Evolutionary conservation across 2,888 invertebrate genomes (phyloP).

Genomic region (Cartodere bifasciata): DNA sequence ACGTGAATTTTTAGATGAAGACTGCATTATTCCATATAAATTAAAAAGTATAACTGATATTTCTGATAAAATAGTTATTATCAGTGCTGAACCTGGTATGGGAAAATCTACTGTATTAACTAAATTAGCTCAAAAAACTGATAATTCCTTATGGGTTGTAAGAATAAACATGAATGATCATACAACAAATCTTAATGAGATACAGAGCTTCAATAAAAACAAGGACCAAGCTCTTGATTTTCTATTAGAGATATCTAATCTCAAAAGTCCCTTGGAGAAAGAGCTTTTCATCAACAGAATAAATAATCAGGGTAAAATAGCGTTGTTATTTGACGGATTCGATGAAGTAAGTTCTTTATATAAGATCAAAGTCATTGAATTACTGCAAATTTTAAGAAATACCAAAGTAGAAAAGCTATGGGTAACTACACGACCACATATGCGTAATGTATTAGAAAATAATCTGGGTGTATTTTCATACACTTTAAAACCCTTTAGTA

Average conservation of each 20-base stretch:
- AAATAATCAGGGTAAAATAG: neutral
- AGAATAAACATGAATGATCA: slow-evolving; percentile 1
- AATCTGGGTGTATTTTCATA: neutral
- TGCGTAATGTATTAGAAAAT: neutral
- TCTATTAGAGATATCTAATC: too few species aligned
- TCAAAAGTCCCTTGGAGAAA: slow-evolving; percentile 1
- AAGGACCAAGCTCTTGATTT: too few species aligned
- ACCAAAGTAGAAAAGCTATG: slow-evolving; percentile 1
- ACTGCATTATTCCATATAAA: neutral
- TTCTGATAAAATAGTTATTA: neutral
- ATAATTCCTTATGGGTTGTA: neutral
- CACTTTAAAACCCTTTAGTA: neutral
- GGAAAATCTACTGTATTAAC: neutral
- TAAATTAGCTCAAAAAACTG: neutral
- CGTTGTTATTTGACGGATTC: neutral
- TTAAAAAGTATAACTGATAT: neutral
- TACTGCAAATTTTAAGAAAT: neutral
- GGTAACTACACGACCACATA: neutral
- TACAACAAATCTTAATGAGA: too few species aligned
- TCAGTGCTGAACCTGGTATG: neutral
- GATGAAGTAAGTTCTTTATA: neutral
- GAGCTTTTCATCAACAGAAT: neutral
- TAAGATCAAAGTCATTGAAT: neutral
- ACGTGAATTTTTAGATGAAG: neutral
- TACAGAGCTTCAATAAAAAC: too few species aligned